A percentile compares a stretch with the other conserved stretches of the same genome.
These are phyloP conservation scores for Cordylochernes scorpioides DNA, from an alignment of 2,888 invertebrate species.

Conservation along the genomic window DNA sequence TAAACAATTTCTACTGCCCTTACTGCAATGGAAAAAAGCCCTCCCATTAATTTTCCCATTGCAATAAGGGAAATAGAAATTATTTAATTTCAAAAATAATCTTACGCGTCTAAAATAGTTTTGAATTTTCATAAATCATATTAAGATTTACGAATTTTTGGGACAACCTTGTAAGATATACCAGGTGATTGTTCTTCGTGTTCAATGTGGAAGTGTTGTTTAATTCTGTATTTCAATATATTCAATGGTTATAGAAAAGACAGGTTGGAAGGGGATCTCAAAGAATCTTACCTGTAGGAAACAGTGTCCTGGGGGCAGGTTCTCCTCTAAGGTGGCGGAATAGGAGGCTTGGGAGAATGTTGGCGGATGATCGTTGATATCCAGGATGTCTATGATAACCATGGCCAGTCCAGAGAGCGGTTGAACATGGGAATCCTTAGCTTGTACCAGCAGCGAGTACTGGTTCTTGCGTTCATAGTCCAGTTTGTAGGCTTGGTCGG, in stretches of 20 bases:
- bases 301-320: constrained; percentile 27
- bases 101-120: too few relatives aligned
- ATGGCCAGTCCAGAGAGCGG: constrained; percentile 14
- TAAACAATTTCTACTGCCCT: too few relatives aligned
- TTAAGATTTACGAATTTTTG: too few relatives aligned
- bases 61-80: too few relatives aligned
- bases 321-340: constrained; percentile 49
- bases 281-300: constrained; percentile 14
- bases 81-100: too few relatives aligned
- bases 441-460: constrained; percentile 16
- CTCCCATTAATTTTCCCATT: too few relatives aligned
- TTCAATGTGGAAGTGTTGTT: constrained; percentile 1
- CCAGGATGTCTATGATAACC: constrained; percentile 45
- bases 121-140: too few relatives aligned
- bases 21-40: too few relatives aligned
- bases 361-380: constrained; percentile 65
- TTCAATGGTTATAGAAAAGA: too few relatives aligned
- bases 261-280: too few relatives aligned
- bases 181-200: neutral
- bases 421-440: constrained; percentile 15
- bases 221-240: too few relatives aligned
- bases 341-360: constrained; percentile 41
- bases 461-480: constrained; percentile 16
- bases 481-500: constrained; percentile 11
- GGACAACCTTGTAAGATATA: too few relatives aligned